phyloP scores from a whole-genome alignment of 2,113 vertebrate genomes.

The Amphilophus citrinellus region DNA sequence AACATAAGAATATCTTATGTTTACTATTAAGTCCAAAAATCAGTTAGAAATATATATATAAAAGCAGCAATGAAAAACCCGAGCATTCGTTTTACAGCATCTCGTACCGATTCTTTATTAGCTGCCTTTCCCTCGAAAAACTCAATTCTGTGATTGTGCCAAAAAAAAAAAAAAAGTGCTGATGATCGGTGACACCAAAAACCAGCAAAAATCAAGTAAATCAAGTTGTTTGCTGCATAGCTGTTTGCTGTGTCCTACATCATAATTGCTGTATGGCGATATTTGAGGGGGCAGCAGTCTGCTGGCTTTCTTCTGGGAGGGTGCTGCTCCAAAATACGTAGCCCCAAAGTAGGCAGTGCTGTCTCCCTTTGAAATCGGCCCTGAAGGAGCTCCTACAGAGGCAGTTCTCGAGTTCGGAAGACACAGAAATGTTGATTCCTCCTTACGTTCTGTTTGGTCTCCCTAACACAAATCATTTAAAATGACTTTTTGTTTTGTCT shows the following conservation, averaged over 20 bases:
- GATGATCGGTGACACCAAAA: background rate
- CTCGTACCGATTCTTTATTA: background rate
- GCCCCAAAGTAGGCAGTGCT: background rate
- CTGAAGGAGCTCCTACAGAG: background rate
- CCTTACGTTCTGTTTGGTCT: background rate
- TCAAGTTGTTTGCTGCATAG: background rate
- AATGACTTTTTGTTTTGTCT: background rate
- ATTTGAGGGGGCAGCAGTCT: background rate
- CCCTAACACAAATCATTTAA: background rate
- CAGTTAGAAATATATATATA: background rate
- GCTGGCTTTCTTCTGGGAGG: rapidly evolving
- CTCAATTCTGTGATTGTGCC: too few species aligned
- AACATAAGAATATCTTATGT: background rate
- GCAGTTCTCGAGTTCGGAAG: background rate
- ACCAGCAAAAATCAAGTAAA: rapidly evolving
- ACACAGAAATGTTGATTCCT: background rate
- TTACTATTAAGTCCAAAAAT: background rate
- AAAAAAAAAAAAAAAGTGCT: too few species aligned
- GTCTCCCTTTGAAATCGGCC: background rate
- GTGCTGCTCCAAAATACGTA: background rate
- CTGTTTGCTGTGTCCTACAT: background rate
- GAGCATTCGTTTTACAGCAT: background rate
- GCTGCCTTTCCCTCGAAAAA: background rate
- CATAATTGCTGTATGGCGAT: background rate
- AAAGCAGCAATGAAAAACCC: background rate